Evolutionary conservation across 2,113 vertebrate genomes (phyloP).

Genomic region (Nesoenas mayeri): DNA sequence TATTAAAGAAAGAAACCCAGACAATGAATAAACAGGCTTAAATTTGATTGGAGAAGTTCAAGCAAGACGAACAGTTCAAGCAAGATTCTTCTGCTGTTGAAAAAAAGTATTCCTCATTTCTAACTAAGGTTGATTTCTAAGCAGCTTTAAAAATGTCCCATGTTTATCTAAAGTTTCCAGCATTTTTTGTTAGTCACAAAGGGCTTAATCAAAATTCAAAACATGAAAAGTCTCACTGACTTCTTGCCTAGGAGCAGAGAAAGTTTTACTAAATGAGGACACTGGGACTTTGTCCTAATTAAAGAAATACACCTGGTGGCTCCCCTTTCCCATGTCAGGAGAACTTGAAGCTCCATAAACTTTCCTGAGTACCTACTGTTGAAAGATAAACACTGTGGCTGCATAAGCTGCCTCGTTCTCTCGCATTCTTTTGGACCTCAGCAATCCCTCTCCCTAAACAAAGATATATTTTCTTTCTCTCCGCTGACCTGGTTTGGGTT

Average conservation of each 20-base stretch:
- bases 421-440: neutral
- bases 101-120: neutral
- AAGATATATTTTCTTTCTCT: neutral
- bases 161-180: neutral
- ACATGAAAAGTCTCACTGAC: neutral
- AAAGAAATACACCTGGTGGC: neutral
- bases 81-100: neutral
- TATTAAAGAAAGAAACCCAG: neutral
- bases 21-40: neutral
- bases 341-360: neutral
- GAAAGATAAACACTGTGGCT: neutral
- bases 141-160: neutral
- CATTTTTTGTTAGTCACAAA: neutral
- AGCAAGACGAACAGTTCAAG: neutral
- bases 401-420: neutral
- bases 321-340: neutral
- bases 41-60: neutral
- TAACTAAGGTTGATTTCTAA: neutral
- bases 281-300: neutral
- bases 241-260: neutral
- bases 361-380: neutral
- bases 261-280: neutral
- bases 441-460: neutral
- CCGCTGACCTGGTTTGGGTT: conserved; percentile 93
- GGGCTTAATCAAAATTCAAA: neutral